Evolutionary conservation across 1,140 invertebrate genomes (phyloP).

Genomic region (Drosophila burlai): DNA sequence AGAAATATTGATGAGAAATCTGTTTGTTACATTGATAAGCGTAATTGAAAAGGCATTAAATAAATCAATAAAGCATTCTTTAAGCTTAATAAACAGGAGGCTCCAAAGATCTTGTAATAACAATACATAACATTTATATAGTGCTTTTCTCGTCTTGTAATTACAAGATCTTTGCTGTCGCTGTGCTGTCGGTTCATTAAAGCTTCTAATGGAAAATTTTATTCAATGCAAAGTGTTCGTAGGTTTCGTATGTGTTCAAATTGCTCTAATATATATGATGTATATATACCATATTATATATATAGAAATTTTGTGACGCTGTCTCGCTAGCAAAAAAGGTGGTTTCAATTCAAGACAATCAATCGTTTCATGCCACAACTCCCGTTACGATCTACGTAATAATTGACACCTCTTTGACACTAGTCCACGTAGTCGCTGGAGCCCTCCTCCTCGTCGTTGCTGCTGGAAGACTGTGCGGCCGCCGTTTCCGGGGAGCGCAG

Average conservation of each 20-base stretch:
- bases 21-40: constrained; percentile 83
- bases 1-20: constrained; percentile 77
- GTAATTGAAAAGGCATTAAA: constrained; percentile 80
- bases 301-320: constrained; percentile 62
- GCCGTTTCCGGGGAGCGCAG: constrained; percentile 85
- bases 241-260: constrained; percentile 35
- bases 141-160: not conserved
- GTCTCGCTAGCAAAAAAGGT: constrained; percentile 51
- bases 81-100: constrained; percentile 54
- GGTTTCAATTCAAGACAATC: constrained; percentile 31
- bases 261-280: constrained; percentile 38
- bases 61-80: constrained; percentile 80
- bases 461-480: constrained; percentile 80
- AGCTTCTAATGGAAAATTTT: constrained; percentile 66
- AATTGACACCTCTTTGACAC: constrained; percentile 29
- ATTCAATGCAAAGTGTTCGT: constrained; percentile 46
- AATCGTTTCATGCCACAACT: constrained; percentile 3
- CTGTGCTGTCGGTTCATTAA: constrained; percentile 43
- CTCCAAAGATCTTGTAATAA: not conserved
- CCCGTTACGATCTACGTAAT: constrained; percentile 8
- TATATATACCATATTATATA: constrained; percentile 30
- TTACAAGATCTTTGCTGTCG: not conserved
- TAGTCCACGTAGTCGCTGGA: constrained; percentile 85
- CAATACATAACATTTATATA: not conserved
- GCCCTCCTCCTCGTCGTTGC: constrained; percentile 86